phyloP scores from a whole-genome alignment of 2,113 vertebrate genomes.

The Helogale parvula region DNA sequence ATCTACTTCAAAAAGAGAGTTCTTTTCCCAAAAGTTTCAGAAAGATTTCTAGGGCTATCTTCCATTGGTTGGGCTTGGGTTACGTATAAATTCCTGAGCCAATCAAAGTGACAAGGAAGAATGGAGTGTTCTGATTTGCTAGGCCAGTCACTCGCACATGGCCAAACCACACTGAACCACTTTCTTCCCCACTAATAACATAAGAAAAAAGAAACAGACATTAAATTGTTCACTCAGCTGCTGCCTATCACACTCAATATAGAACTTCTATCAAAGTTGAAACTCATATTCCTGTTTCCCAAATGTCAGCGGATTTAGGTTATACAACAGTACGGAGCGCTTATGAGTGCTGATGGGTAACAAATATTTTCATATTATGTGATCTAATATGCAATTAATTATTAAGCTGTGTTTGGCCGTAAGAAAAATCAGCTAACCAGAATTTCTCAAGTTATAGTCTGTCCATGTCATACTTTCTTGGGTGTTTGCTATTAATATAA shows the following conservation, averaged over 20 bases:
- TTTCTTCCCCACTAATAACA: neutral
- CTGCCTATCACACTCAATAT: neutral
- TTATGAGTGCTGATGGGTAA: neutral
- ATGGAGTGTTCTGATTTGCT: neutral
- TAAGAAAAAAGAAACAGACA: neutral
- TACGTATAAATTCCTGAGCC: neutral
- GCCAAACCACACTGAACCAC: neutral
- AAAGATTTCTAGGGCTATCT: neutral
- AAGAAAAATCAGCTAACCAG: neutral
- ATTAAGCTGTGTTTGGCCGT: neutral
- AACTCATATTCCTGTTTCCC: neutral
- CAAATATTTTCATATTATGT: neutral
- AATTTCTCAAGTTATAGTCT: neutral
- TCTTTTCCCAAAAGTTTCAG: neutral
- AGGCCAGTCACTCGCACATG: neutral
- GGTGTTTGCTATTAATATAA: neutral
- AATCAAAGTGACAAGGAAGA: neutral
- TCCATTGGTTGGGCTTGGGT: neutral
- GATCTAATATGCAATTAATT: neutral
- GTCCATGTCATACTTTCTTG: neutral
- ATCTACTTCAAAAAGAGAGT: neutral
- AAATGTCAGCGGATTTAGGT: neutral
- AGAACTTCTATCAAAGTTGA: constrained; percentile 13
- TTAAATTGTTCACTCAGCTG: neutral
- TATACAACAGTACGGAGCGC: neutral